Percentiles rank a stretch among this genome's conserved stretches.
Conservation (phyloP, 2,888 invertebrate species). For the Cosmopolites sordidus region DNA sequence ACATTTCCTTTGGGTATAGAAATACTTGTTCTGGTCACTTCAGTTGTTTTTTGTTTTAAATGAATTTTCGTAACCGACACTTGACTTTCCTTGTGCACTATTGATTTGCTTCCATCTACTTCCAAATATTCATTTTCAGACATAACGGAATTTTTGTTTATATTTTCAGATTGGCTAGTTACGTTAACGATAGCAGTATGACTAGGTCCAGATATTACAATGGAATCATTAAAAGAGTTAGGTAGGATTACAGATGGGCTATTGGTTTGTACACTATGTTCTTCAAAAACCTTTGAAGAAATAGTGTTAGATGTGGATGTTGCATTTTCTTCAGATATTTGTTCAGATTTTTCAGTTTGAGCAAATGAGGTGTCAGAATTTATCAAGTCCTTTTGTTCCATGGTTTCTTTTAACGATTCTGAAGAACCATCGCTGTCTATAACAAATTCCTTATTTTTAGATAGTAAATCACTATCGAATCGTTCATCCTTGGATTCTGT, state of each 20-base stretch:
- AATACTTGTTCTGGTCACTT: constrained; percentile 42
- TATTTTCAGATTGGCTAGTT: constrained; percentile 30
- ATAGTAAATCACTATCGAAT: not conserved
- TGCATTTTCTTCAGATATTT: not conserved
- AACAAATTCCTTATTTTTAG: not conserved
- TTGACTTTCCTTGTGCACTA: constrained; percentile 43
- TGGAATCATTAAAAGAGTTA: constrained; percentile 22
- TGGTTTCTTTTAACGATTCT: not conserved
- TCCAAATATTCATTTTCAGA: constrained; percentile 26
- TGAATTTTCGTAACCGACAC: constrained; percentile 57
- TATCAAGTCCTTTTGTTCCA: not conserved
- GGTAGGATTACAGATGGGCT: not conserved
- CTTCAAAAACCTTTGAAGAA: constrained; percentile 14
- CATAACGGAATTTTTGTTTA: constrained; percentile 10
- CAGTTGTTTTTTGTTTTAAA: constrained; percentile 53
- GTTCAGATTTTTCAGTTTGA: not conserved
- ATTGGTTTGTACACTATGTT: constrained; percentile 12
- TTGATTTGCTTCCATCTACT: constrained; percentile 32
- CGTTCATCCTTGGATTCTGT: not conserved
- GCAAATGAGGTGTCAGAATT: not conserved
- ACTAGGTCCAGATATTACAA: constrained; percentile 43
- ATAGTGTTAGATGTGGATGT: not conserved
- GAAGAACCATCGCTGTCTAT: not conserved
- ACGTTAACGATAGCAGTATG: constrained; percentile 43
- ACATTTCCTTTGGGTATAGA: constrained; percentile 46